These are phyloP conservation scores for Melanocharis versteri DNA, from an alignment of 2,113 vertebrate genomes.

Conservation along the genomic window DNA sequence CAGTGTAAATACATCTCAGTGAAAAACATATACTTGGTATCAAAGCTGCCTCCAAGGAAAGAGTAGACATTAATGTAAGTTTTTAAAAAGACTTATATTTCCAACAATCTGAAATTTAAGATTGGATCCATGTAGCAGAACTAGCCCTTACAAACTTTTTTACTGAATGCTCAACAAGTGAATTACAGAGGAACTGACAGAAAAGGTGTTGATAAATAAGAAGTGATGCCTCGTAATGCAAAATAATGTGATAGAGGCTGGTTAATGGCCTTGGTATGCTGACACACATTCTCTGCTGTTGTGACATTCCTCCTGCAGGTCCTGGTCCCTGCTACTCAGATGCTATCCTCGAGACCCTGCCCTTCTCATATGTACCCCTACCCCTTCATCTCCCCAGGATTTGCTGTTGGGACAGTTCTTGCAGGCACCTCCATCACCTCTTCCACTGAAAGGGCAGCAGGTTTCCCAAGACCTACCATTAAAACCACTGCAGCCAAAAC, in stretches of 20 bases:
- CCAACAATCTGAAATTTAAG: background rate
- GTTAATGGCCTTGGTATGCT: background rate
- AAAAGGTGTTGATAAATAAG: background rate
- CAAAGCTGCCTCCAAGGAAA: background rate
- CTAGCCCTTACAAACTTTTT: background rate
- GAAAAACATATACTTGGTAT: background rate
- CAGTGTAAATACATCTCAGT: background rate
- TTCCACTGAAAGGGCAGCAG: background rate
- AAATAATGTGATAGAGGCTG: background rate
- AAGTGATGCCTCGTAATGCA: background rate
- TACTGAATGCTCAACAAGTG: background rate
- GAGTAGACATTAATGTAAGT: background rate
- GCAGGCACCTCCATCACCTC: background rate
- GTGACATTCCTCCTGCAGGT: background rate
- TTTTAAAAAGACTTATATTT: background rate
- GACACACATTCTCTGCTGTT: background rate
- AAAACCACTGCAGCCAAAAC: background rate
- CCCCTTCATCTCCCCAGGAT: background rate
- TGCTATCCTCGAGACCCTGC: accelerated
- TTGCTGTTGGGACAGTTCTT: background rate
- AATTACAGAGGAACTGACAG: background rate
- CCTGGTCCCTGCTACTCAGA: background rate
- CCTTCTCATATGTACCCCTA: background rate
- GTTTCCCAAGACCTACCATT: background rate
- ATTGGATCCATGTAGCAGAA: background rate